Conservation (phyloP, 2,797 vertebrate species). For the Potorous gilbertii region DNA sequence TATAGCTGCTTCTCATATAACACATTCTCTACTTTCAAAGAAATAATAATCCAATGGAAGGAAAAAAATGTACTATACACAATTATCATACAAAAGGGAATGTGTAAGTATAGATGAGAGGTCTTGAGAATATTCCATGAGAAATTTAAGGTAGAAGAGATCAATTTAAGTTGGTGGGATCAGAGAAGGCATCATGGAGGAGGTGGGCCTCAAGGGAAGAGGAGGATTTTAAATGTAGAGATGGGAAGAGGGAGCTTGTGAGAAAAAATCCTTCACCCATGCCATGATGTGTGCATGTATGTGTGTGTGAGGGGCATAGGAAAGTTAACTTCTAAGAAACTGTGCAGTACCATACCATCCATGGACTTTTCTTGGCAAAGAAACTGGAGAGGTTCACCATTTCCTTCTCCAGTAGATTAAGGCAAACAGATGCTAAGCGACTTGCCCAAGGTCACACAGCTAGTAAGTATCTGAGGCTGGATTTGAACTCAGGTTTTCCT, state of each 20-base stretch:
- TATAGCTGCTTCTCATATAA: neutral
- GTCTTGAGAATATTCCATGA: neutral
- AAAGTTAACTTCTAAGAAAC: neutral
- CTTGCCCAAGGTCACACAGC: neutral
- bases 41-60: neutral
- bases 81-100: neutral
- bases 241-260: neutral
- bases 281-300: neutral
- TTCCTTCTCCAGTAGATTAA: neutral
- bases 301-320: neutral
- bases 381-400: neutral
- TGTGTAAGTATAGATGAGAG: neutral
- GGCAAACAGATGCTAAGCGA: neutral
- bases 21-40: neutral
- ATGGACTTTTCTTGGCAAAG: neutral
- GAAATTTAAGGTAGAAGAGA: neutral
- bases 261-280: neutral
- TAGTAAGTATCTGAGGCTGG: neutral
- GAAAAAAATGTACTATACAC: constrained; percentile 13
- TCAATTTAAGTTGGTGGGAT: neutral
- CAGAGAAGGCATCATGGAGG: neutral
- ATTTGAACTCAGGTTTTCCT: neutral
- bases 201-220: constrained; percentile 4
- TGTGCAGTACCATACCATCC: neutral
- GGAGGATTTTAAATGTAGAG: constrained; percentile 18